Evolutionary conservation across 2,888 invertebrate species (phyloP).

Genomic region (Pandemis cinnamomeana): DNA sequence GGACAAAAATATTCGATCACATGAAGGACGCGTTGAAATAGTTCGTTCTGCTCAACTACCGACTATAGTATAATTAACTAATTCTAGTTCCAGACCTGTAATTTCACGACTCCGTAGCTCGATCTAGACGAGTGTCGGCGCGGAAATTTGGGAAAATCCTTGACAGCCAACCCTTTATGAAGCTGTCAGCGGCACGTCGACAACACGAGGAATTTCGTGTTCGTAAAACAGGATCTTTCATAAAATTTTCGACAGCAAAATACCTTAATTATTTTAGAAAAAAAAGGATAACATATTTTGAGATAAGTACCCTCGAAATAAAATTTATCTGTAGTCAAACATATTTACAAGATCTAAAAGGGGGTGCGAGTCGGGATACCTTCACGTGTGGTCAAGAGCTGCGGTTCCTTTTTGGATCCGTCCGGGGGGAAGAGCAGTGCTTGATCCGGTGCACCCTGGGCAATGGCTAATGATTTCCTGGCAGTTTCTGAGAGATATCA

Average conservation of each 20-base stretch:
- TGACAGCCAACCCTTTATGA: constrained; percentile 27
- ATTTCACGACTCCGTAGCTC: constrained; percentile 19
- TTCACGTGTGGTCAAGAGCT: too few relatives aligned
- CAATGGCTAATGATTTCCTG: too few relatives aligned
- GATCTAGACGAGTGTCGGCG: constrained; percentile 14
- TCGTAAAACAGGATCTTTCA: constrained; percentile 12
- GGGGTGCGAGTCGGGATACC: too few relatives aligned
- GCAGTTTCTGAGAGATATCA: too few relatives aligned
- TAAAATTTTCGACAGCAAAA: constrained; percentile 15
- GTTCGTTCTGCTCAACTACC: too few relatives aligned
- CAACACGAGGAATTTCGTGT: constrained; percentile 12
- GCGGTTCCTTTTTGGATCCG: too few relatives aligned
- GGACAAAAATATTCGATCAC: too few relatives aligned
- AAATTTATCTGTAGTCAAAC: too few relatives aligned
- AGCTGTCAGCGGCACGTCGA: constrained; percentile 25
- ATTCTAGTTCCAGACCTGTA: constrained; percentile 19
- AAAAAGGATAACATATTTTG: not conserved
- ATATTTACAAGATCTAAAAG: too few relatives aligned
- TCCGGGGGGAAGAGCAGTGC: too few relatives aligned
- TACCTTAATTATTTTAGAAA: constrained; percentile 4
- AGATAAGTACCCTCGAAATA: not conserved
- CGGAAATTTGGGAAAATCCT: constrained; percentile 23
- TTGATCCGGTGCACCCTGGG: too few relatives aligned
- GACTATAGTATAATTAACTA: not conserved
- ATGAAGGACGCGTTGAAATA: too few relatives aligned